Evolutionary conservation across 1,140 invertebrate species (phyloP).

Genomic region (Goniozus legneri): DNA sequence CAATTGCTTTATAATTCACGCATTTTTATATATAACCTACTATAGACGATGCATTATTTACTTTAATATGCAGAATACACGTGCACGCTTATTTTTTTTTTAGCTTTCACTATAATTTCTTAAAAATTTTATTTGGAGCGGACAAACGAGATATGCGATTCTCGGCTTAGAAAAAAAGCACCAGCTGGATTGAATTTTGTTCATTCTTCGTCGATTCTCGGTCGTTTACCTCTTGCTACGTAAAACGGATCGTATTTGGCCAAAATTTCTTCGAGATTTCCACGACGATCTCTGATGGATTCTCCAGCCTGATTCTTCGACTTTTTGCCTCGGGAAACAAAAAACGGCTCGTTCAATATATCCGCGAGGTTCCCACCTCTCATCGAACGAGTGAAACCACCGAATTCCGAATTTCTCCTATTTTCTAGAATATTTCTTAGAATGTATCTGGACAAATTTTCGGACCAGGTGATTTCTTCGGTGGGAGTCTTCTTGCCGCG

Average conservation of each 20-base stretch:
- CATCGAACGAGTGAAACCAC: not conserved
- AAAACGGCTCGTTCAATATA: constrained; percentile 26
- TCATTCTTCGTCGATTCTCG: not conserved
- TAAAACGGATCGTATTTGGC: constrained; percentile 30
- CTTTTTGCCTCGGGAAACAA: constrained; percentile 37
- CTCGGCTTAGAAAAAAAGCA: too few species aligned
- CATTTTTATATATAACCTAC: too few species aligned
- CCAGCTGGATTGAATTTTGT: not conserved
- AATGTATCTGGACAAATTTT: not conserved
- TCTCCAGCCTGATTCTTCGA: not conserved
- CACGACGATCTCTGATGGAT: constrained; percentile 16
- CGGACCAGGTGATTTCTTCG: not conserved
- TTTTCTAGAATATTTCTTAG: not conserved
- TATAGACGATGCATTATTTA: too few species aligned
- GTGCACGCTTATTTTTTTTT: too few species aligned
- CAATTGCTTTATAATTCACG: too few species aligned
- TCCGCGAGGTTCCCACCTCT: constrained; percentile 18
- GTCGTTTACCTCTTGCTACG: constrained; percentile 25
- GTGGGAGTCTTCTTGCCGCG: not conserved
- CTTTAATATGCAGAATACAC: too few species aligned
- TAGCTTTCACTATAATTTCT: too few species aligned
- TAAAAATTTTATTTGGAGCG: not conserved
- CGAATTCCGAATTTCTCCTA: not conserved
- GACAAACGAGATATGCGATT: not conserved
- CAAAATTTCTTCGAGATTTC: constrained; percentile 21